Conservation (phyloP, 2,113 vertebrate species). For the Spea bombifrons region DNA sequence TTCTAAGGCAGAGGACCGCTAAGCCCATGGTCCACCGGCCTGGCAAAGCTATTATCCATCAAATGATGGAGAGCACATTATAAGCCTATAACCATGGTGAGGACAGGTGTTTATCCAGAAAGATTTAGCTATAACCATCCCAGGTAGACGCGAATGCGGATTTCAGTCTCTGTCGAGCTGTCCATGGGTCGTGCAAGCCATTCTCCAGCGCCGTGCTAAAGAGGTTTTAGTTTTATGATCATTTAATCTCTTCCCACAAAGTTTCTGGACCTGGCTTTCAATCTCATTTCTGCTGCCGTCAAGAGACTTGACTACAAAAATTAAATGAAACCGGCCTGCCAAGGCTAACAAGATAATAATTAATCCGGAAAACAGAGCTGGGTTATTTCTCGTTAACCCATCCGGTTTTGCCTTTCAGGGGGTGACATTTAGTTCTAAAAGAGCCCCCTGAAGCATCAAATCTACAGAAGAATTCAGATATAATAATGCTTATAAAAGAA, state of each 20-base stretch:
- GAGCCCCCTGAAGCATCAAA: too few species aligned
- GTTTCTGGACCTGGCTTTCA: conserved; percentile 13
- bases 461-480: too few species aligned
- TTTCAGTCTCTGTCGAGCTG: background rate
- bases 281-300: conserved; percentile 43
- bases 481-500: too few species aligned
- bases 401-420: background rate
- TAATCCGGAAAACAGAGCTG: conserved; percentile 4
- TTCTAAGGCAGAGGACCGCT: too few species aligned
- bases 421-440: too few species aligned
- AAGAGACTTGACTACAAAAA: conserved; percentile 33
- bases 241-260: conserved; percentile 22
- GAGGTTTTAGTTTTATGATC: conserved; percentile 10
- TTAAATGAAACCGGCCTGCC: conserved; percentile 28
- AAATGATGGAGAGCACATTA: too few species aligned
- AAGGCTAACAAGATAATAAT: conserved; percentile 44
- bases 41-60: too few species aligned
- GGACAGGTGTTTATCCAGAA: too few species aligned
- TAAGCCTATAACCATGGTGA: too few species aligned
- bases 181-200: background rate
- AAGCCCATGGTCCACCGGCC: too few species aligned
- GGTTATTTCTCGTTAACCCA: background rate
- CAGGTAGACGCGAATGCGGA: background rate
- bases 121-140: too few species aligned
- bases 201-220: conserved; percentile 24